A percentile compares a stretch with the other conserved stretches of the same genome.
phyloP scores from a whole-genome alignment of 2,888 invertebrate genomes.

The Eupithecia centaureata region DNA sequence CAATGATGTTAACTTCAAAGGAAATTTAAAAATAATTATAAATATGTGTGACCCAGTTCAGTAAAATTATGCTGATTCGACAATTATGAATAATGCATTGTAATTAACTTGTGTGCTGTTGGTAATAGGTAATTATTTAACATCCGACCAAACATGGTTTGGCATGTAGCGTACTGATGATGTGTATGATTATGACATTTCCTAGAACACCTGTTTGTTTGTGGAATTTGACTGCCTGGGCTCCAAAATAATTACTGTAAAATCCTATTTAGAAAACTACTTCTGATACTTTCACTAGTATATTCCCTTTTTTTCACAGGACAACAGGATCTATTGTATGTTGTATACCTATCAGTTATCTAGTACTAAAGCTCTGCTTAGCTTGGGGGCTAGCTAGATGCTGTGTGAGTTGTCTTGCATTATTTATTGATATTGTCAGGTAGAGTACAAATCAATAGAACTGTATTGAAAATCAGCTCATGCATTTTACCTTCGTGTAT shows the following conservation, averaged over 20 bases:
- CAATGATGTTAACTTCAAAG: constrained; percentile 43
- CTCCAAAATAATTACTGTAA: neutral
- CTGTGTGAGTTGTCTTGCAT: no score
- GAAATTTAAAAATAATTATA: constrained; percentile 46
- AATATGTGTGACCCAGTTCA: constrained; percentile 51
- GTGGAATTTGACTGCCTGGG: neutral
- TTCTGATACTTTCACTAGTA: neutral
- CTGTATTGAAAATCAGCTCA: constrained; percentile 54
- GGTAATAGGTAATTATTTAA: constrained; percentile 39
- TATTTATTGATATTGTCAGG: no score
- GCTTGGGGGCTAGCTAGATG: no score
- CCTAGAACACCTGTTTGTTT: neutral
- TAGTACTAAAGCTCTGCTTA: no score
- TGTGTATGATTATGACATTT: neutral
- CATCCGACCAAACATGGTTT: constrained; percentile 27
- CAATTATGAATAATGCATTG: constrained; percentile 45
- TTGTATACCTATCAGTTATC: no score
- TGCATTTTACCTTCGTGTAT: constrained; percentile 49
- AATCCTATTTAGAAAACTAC: neutral
- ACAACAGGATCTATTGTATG: neutral
- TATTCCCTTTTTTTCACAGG: neutral
- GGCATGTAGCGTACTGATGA: constrained; percentile 1
- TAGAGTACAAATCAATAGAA: constrained; percentile 5
- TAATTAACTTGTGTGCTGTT: constrained; percentile 40
- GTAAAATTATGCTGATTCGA: constrained; percentile 45